Percentiles rank a stretch among this genome's conserved stretches.
phyloP scores from a whole-genome alignment of 2,888 invertebrate genomes.

The Gortyna flavago region DNA sequence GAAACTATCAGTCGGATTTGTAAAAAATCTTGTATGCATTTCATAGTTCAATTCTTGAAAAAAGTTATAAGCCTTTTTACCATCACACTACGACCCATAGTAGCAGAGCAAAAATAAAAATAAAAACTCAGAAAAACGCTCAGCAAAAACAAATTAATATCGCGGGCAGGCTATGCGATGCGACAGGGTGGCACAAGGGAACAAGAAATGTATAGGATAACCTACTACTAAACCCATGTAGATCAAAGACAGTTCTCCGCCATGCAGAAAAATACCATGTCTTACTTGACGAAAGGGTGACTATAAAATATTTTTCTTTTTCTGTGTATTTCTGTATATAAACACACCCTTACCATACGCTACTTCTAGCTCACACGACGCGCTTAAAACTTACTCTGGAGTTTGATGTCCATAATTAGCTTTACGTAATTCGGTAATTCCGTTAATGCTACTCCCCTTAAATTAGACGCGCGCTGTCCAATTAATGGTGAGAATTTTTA shows the following conservation, averaged over 20 bases:
- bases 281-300: background rate
- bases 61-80: no score
- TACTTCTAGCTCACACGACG: slow-evolving; percentile 64
- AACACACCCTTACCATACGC: slow-evolving; percentile 56
- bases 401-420: slow-evolving; percentile 85
- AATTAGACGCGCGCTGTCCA: slow-evolving; percentile 74
- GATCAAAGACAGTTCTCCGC: background rate
- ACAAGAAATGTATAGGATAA: background rate
- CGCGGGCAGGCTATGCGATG: background rate
- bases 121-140: background rate
- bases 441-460: slow-evolving; percentile 77
- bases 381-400: slow-evolving; percentile 77
- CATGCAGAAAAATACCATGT: background rate
- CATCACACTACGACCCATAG: background rate
- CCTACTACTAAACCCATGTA: background rate
- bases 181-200: background rate
- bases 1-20: background rate
- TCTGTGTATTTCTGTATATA: background rate
- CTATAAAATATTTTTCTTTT: background rate
- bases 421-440: slow-evolving; percentile 81
- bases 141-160: background rate
- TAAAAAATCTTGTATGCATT: no score
- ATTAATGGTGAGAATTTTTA: slow-evolving; percentile 77
- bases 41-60: background rate
- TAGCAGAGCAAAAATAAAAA: background rate